These are phyloP conservation scores for Crotalus helleri DNA, from an alignment of 2,113 vertebrate species.

Conservation along the genomic window DNA sequence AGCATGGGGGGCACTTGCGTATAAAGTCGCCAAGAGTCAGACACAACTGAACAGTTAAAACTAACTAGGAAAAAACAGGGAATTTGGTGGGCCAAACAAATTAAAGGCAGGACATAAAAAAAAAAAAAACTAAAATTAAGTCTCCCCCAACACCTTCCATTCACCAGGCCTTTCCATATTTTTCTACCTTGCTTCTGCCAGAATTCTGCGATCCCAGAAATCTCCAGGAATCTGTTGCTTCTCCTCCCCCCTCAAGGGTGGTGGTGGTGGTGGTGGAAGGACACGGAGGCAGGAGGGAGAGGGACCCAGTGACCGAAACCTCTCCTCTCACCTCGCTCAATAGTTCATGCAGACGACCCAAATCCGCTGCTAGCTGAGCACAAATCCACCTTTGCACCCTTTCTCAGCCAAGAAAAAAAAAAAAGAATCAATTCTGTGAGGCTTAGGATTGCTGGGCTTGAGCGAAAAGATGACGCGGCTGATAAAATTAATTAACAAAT, in stretches of 20 bases:
- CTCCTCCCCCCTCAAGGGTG: background rate
- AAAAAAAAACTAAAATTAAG: background rate
- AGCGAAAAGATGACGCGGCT: conserved; percentile 49
- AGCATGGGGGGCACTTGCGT: too few relatives aligned
- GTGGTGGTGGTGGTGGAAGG: background rate
- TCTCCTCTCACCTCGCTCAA: background rate
- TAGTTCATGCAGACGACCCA: background rate
- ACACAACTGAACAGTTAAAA: too few relatives aligned
- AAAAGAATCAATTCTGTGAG: conserved; percentile 47
- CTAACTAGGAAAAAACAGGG: background rate
- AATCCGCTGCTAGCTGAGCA: conserved; percentile 3
- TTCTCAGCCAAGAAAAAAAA: conserved; percentile 39
- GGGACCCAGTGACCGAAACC: background rate
- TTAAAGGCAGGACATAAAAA: background rate
- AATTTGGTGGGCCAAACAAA: background rate
- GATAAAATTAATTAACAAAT: conserved; percentile 65
- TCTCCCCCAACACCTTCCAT: background rate
- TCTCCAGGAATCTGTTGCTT: background rate
- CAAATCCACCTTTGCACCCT: background rate
- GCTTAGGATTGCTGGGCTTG: conserved; percentile 41
- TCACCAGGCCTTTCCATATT: background rate
- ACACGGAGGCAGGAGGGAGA: background rate
- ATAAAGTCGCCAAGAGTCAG: too few relatives aligned
- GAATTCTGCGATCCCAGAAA: background rate
- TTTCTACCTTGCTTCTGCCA: background rate